Evolutionary conservation across 2,797 vertebrate species (phyloP).

Genomic region (Callimico goeldii): DNA sequence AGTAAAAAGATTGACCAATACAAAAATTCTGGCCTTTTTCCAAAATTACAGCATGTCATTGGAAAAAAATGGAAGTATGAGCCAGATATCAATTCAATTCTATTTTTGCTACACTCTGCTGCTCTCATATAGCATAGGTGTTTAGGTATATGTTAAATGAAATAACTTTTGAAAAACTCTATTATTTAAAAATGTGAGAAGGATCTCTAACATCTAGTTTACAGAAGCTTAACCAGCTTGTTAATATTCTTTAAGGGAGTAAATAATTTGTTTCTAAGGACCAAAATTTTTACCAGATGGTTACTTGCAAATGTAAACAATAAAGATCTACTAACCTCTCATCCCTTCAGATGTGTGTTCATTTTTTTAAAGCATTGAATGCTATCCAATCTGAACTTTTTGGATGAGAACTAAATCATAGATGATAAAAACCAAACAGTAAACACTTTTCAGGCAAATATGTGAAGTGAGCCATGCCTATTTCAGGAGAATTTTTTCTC

Average conservation of each 20-base stretch:
- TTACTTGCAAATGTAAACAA: slow-evolving; percentile 43
- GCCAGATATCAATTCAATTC: slow-evolving; percentile 56
- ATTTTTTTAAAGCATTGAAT: slow-evolving; percentile 20
- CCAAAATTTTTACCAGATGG: slow-evolving; percentile 29
- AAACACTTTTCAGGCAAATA: not conserved
- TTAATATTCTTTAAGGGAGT: slow-evolving; percentile 37
- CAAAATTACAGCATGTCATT: slow-evolving; percentile 70
- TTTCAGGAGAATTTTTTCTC: not conserved
- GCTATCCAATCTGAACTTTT: not conserved
- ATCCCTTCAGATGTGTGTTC: not conserved
- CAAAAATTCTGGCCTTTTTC: slow-evolving; percentile 63
- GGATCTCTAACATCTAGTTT: not conserved
- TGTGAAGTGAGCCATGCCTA: not conserved
- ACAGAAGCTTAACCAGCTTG: not conserved
- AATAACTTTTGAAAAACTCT: slow-evolving; percentile 22
- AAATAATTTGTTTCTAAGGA: slow-evolving; percentile 31
- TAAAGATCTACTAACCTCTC: not conserved
- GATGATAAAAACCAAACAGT: not conserved
- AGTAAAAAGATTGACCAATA: slow-evolving; percentile 71
- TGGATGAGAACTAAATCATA: slow-evolving; percentile 17
- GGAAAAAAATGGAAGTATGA: slow-evolving; percentile 55
- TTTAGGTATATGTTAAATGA: slow-evolving; percentile 35
- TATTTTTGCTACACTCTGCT: slow-evolving; percentile 41
- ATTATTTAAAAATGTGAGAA: not conserved
- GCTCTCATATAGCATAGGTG: slow-evolving; percentile 34